Base-by-base conservation (phyloP, 2,113 vertebrate species). In the Cnemophilus loriae region DNA sequence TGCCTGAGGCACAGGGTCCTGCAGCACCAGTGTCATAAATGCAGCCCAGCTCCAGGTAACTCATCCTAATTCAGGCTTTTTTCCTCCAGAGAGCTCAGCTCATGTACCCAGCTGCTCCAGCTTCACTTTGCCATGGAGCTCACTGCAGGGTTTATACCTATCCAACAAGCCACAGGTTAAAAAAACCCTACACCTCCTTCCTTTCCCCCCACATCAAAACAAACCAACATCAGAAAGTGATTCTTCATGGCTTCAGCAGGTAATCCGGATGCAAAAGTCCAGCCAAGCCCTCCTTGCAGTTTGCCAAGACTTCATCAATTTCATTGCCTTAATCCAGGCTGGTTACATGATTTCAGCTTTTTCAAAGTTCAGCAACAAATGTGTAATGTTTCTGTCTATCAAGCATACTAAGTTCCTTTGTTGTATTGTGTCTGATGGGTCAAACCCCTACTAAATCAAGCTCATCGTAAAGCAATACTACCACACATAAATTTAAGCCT, bases 401-500 rank as follows among this genome's bases (percentile, higher is more conserved):
- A 84, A 35, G 69, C 39, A 50, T 16, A 20, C 59, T 0, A 35
- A 78, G 56, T 64, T 89, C 69, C 68, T 81, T 71, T 32, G 65
- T 88, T 81, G 35, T 70, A 64, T 78, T 24, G 24, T 55, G 68
- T 37, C 84, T 67, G 91, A 87, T 93, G 56, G 79, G 85, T 94
- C 93, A 90, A 78, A 86, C 33, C 22, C 49, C 64, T 35, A 59
- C 52, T 97, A 93, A 96, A 95, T 94, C 85, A 77, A 21, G 23
- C 60, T 86, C 68, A 80, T 92, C 41, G 20, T 92, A 97, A 97
- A 94, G 95, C 16, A 3, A 64, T 78, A 94, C 56, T 49, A 68
- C 73, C 23, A 39, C 88, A 82, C 83, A 96, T 95, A 96, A 95
- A 92, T 92, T 93, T 71, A 52, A 94, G 88, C 69, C 49, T 96